A percentile compares a stretch with the other conserved stretches of the same genome.
These are phyloP conservation scores for Cyclophora punctaria DNA, from an alignment of 2,888 invertebrate genomes.

Conservation along the genomic window DNA sequence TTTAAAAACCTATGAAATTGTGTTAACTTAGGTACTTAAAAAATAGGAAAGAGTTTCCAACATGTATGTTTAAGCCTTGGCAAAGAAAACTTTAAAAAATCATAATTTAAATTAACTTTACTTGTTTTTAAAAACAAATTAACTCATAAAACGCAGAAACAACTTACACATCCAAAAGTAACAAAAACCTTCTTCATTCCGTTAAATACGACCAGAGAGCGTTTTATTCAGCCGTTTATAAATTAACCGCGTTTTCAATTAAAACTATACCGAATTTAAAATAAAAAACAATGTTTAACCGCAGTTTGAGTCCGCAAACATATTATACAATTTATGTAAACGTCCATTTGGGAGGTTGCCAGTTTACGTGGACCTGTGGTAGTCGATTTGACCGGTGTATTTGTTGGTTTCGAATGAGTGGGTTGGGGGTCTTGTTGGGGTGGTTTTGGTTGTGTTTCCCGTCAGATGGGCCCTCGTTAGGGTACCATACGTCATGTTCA, in stretches of 20 bases:
- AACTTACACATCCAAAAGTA: too few relatives aligned
- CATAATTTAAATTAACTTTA: too few relatives aligned
- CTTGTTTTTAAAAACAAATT: too few relatives aligned
- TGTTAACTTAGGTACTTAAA: too few relatives aligned
- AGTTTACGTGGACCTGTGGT: slow-evolving; percentile 22
- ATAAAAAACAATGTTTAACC: slow-evolving; percentile 32
- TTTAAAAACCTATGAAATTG: too few relatives aligned
- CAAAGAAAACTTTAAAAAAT: too few relatives aligned
- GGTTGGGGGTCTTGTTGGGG: slow-evolving; percentile 21
- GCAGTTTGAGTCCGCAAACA: slow-evolving; percentile 34
- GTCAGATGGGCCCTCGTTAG: slow-evolving; percentile 27
- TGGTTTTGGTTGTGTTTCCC: slow-evolving; percentile 30
- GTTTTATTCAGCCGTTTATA: too few relatives aligned
- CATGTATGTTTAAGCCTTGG: too few relatives aligned
- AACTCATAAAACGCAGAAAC: too few relatives aligned
- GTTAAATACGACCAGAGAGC: background rate
- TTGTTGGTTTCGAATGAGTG: slow-evolving; percentile 12
- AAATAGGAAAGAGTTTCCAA: too few relatives aligned
- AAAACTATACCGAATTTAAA: slow-evolving; percentile 35
- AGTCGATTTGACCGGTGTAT: slow-evolving; percentile 19
- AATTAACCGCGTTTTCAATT: slow-evolving; percentile 20
- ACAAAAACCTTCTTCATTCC: too few relatives aligned
- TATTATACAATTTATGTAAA: slow-evolving; percentile 37
- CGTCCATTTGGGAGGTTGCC: slow-evolving; percentile 28
- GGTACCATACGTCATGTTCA: slow-evolving; percentile 40